These are phyloP conservation scores for Crotalus tigris DNA, from an alignment of 2,113 vertebrate genomes.

Conservation along the genomic window DNA sequence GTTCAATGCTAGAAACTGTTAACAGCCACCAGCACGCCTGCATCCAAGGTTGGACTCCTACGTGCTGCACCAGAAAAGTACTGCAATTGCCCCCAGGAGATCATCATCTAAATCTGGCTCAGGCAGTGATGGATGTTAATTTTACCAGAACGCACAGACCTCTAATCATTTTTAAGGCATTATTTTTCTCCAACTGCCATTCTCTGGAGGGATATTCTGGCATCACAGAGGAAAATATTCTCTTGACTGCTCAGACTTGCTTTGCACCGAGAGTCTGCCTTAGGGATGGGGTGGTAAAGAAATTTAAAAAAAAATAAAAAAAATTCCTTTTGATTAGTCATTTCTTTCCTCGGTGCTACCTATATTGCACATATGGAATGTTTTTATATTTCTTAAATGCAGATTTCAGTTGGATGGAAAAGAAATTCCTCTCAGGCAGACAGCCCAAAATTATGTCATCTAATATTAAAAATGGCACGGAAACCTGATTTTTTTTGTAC, in stretches of 20 bases:
- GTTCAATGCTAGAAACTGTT: neutral
- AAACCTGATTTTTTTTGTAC: neutral
- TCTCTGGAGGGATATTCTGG: neutral
- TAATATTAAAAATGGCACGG: neutral
- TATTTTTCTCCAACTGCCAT: neutral
- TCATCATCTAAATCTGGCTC: conserved; percentile 3
- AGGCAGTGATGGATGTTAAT: fast-evolving
- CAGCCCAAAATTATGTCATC: neutral
- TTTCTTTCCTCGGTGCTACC: neutral
- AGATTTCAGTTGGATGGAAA: neutral
- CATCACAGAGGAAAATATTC: neutral
- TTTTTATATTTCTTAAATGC: fast-evolving
- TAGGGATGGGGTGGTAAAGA: neutral
- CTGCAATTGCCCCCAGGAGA: neutral
- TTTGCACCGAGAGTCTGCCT: fast-evolving
- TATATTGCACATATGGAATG: fast-evolving
- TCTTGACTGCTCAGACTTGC: fast-evolving
- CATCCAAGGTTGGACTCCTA: neutral
- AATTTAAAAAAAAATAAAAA: neutral
- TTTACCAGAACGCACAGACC: neutral
- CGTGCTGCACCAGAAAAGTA: neutral
- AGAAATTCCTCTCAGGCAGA: neutral
- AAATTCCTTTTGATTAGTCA: neutral
- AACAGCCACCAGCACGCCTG: neutral
- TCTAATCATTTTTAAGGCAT: neutral